A percentile compares a stretch with the other conserved stretches of the same genome.
Evolutionary conservation across 2,797 vertebrate genomes (phyloP).

Genomic region (Choloepus didactylus): DNA sequence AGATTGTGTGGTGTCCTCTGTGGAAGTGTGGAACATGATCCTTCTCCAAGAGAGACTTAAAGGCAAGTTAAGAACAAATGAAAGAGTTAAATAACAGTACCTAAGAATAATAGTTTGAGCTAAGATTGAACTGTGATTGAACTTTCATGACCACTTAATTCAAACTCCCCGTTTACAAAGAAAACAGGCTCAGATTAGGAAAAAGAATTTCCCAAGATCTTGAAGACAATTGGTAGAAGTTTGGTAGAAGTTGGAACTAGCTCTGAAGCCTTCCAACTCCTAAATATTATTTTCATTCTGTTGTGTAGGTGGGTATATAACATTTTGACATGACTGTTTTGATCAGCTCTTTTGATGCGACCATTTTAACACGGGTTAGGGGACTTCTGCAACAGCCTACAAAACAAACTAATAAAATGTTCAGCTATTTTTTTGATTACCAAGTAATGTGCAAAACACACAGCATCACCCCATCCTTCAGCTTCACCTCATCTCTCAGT

Average conservation of each 20-base stretch:
- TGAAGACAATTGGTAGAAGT: not conserved
- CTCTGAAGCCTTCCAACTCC: not conserved
- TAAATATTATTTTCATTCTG: not conserved
- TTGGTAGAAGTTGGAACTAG: constrained; percentile 12
- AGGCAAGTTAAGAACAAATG: constrained; percentile 34
- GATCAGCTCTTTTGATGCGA: constrained; percentile 45
- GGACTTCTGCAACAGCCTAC: not conserved
- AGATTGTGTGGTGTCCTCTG: constrained; percentile 42
- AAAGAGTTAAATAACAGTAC: constrained; percentile 36
- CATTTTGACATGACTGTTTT: constrained; percentile 40
- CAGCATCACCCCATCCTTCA: constrained; percentile 62
- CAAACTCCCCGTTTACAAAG: constrained; percentile 38
- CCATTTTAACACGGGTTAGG: not conserved
- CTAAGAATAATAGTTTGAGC: constrained; percentile 38
- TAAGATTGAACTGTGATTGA: not conserved
- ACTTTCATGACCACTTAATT: constrained; percentile 13
- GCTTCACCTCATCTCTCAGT: constrained; percentile 29
- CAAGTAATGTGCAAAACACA: constrained; percentile 49
- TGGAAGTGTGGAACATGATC: constrained; percentile 3
- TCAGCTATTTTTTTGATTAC: not conserved
- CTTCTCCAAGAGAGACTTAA: constrained; percentile 43
- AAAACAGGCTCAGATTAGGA: not conserved
- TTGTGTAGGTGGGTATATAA: not conserved
- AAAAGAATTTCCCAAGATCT: constrained; percentile 19
- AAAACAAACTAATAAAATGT: constrained; percentile 27